Evolutionary conservation across 1,140 invertebrate species (phyloP), one percentile per base, ranked within the genome.

Genomic region (Branchinecta lindahli): DNA sequence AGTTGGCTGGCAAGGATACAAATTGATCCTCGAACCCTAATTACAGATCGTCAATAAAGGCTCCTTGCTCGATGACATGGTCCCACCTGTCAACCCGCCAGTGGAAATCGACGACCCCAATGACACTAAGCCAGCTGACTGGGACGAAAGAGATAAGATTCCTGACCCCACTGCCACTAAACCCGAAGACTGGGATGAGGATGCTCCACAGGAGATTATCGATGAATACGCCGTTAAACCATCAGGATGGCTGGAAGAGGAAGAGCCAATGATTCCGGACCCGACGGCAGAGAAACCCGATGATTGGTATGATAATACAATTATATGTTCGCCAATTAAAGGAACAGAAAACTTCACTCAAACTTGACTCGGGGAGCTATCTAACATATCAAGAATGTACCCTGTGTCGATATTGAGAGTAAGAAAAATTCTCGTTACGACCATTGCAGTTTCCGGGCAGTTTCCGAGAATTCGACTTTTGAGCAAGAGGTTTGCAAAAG

Each of bases 61-160:
- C 12, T 91, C 84, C 33, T 78, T 98, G 18, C 77, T 97, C 33
- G 89, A 92, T 72, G 93, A 98, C 79, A 92, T 96, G 76, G 85
- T 83, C 45, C 96, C 96, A 5, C 81, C 95, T 8, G 92, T 99
- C 0, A 97, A 98, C 82, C 96, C 96, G 8, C 90, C 93, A 5
- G 84, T 88, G 69, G 91, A 97, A 82, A 95, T 99, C 77, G 92
- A 96, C 77, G 96, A 99, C 82, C 91, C 92, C 0, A 82, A 86
- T 70, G 96, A 99, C 77, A 85, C 81, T 71, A 88, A 95, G 77
- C 96, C 96, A 3, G 85, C 84, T 2, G 89, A 96, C 76, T 99
- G 96, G 96, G 96, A 98, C 80, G 94, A 98, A 74, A 84, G 92
- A 73, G 94, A 98, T 79, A 96, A 94, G 81, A 96, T 96, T 74